Percentiles rank a stretch among this genome's conserved stretches.
Evolutionary conservation across 2,888 invertebrate genomes (phyloP).

Genomic region (Acronicta alni): DNA sequence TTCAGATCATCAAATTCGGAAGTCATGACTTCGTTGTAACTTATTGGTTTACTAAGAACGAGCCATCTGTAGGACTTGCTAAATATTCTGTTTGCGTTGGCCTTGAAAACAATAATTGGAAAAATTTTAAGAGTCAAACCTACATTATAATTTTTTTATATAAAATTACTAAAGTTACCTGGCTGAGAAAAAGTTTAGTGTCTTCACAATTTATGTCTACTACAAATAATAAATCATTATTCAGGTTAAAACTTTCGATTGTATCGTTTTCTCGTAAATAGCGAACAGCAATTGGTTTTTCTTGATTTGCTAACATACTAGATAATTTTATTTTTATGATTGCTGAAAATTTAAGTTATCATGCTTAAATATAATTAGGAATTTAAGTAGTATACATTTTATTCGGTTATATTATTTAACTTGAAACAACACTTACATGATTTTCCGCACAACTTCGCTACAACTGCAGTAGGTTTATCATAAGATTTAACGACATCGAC

Average conservation of each 20-base stretch:
- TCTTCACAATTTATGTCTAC: constrained; percentile 53
- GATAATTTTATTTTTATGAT: constrained; percentile 57
- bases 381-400: neutral
- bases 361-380: neutral
- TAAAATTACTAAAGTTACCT: constrained; percentile 55
- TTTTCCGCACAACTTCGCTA: constrained; percentile 70
- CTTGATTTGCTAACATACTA: constrained; percentile 41
- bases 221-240: constrained; percentile 38
- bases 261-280: constrained; percentile 51
- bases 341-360: constrained; percentile 27
- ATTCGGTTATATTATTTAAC: too few species aligned
- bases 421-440: constrained; percentile 65
- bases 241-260: constrained; percentile 10
- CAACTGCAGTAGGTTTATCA: constrained; percentile 66
- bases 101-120: constrained; percentile 56
- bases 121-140: neutral
- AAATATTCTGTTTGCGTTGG: constrained; percentile 61
- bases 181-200: constrained; percentile 50
- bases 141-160: neutral
- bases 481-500: constrained; percentile 67
- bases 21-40: constrained; percentile 34
- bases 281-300: constrained; percentile 53
- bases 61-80: constrained; percentile 73
- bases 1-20: constrained; percentile 53
- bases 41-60: constrained; percentile 56